These are phyloP conservation scores for Psittacula cyanocephala DNA, from an alignment of 2,113 vertebrate genomes.

Conservation along the genomic window DNA sequence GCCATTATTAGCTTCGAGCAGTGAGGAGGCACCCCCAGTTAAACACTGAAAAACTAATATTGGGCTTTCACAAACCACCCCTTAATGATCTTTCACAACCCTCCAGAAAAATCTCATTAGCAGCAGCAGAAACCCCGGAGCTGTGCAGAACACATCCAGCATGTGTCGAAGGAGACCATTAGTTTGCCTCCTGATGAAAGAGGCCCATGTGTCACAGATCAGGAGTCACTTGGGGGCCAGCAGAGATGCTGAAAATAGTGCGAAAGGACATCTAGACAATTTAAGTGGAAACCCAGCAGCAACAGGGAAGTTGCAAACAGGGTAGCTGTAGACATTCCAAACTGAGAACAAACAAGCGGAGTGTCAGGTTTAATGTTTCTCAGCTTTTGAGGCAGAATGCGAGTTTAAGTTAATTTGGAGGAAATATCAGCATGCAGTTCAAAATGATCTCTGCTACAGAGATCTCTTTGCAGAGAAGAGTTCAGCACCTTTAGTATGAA, in stretches of 20 bases:
- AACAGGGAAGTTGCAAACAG: not conserved
- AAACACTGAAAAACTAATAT: conserved; percentile 66
- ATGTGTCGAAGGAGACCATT: not conserved
- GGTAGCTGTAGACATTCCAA: not conserved
- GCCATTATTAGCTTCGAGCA: conserved; percentile 31
- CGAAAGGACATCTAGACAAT: conserved; percentile 8
- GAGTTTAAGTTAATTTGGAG: conserved; percentile 17
- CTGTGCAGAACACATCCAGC: conserved; percentile 8
- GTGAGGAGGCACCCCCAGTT: conserved; percentile 2
- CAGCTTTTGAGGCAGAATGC: not conserved
- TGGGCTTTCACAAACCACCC: conserved; percentile 61
- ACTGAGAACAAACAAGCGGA: conserved; percentile 27
- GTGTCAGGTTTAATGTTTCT: conserved; percentile 5
- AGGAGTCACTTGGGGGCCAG: conserved; percentile 13
- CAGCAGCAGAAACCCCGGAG: conserved; percentile 24
- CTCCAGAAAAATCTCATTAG: conserved; percentile 71
- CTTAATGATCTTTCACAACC: conserved; percentile 60
- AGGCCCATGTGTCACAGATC: conserved; percentile 7
- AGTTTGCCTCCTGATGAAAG: conserved; percentile 50
- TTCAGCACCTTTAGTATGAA: conserved; percentile 9
- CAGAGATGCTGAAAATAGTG: conserved; percentile 16
- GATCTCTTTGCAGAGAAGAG: not conserved
- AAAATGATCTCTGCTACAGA: not conserved
- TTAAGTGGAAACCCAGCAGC: conserved; percentile 3
- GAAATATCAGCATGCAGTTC: conserved; percentile 14